Conservation (phyloP, 2,113 vertebrate genomes). For the Erythrocebus patas region DNA sequence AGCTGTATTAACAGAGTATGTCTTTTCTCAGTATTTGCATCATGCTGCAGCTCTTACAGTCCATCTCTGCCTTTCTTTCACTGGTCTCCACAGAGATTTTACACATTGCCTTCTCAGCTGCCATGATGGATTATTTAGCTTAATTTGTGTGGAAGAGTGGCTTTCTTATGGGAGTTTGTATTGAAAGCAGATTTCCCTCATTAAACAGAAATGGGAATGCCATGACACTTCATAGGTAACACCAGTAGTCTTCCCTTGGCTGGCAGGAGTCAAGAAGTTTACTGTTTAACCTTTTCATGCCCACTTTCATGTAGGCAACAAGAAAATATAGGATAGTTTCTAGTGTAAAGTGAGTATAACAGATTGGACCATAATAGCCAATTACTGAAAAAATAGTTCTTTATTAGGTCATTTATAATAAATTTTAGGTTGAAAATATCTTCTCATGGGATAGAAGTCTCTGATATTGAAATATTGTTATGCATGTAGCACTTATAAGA, state of each 20-base stretch:
- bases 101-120: neutral
- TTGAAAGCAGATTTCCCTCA: conserved; percentile 35
- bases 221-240: neutral
- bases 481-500: neutral
- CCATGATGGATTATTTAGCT: neutral
- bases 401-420: neutral
- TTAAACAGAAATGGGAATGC: neutral
- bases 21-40: neutral
- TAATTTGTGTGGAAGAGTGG: conserved; percentile 13
- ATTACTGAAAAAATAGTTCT: neutral
- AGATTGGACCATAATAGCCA: neutral
- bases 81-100: neutral
- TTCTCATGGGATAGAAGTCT: neutral
- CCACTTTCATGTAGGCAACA: neutral
- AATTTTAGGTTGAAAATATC: neutral
- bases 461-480: neutral
- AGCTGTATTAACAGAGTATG: neutral
- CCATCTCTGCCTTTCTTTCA: neutral
- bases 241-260: neutral
- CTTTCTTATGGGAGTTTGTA: neutral
- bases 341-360: neutral
- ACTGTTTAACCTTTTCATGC: neutral
- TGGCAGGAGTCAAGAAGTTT: neutral
- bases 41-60: neutral
- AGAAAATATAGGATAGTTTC: neutral